Base-by-base conservation (phyloP, 1,140 invertebrate species). In the Rhagoletis zephyria region DNA sequence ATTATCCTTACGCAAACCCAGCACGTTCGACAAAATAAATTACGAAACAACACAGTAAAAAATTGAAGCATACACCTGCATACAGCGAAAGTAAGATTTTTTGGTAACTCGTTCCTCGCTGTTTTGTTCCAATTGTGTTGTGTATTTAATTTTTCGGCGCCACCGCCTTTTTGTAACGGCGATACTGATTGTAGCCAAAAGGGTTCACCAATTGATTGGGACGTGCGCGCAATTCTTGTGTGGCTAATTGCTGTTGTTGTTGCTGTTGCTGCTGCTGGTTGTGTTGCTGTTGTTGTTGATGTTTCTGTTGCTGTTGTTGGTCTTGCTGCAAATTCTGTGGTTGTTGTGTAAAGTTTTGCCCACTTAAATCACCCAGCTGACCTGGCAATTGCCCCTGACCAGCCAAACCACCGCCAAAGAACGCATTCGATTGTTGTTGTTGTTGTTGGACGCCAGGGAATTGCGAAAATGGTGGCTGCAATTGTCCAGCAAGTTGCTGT, bases 121-220 rank as follows among this genome's bases (percentile, higher is more conserved):
- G 7, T 12, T 56, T 9, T 45, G 65, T 87, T 6, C 6, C 12
- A 85, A 16, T 67, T 42, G 19, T 14, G 65, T 87, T 10, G 19
- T 48, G n/a, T 30, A 51, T 1, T 77, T 67, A 81, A 1, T 74
- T 67, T 61, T 61, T 64, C n/a, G 16, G 16, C 5, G 19, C 9
- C 5, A 16, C 48, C 30, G 91, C 91, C 88, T 93, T 93, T 87
- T 93, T 93, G 85, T 90, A 93, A 48, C 92, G 92, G 16, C 92
- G 89, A 64, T 91, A 93, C 85, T 91, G 91, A 85, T 90, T 91
- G 51, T 91, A 93, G 45, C 90, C 90, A 87, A 89, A 93, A 51
- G 90, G 90, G 88, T 90, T 91, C 19, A 91, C 90, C 64, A 93
- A 65, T 61, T 93, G 91, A 77, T 90, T 92, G 6, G 92, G 90